Conservation (phyloP, 1,140 invertebrate genomes). For the Tetramorium simillimum region DNA sequence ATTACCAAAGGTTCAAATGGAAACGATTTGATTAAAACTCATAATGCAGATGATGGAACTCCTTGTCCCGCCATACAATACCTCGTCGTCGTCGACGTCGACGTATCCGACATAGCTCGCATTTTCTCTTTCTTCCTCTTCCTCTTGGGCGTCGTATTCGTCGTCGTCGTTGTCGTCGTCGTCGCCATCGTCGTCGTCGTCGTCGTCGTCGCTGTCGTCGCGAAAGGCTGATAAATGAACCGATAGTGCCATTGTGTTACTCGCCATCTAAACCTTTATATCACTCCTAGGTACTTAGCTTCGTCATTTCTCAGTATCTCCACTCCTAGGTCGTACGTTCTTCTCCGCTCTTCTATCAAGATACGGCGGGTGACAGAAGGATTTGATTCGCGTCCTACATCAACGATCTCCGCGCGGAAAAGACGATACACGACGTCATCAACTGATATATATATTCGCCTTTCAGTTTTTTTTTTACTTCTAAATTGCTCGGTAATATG, state of each 20-base stretch:
- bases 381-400: conserved; percentile 55
- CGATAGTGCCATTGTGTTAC: conserved; percentile 83
- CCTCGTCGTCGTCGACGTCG: conserved; percentile 71
- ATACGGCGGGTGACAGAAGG: conserved; percentile 36
- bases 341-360: conserved; percentile 24
- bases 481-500: background rate
- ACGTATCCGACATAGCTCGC: conserved; percentile 67
- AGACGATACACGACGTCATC: conserved; percentile 1
- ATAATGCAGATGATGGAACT: conserved; percentile 81
- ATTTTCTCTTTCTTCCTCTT: conserved; percentile 53
- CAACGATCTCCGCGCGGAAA: background rate
- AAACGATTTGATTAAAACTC: conserved; percentile 84
- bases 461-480: conserved; percentile 7
- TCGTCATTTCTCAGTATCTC: conserved; percentile 61
- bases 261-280: conserved; percentile 79
- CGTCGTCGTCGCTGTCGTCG: conserved; percentile 56
- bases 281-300: conserved; percentile 67
- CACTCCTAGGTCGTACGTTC: conserved; percentile 40
- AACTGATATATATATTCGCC: background rate
- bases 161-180: conserved; percentile 62
- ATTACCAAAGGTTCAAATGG: conserved; percentile 69
- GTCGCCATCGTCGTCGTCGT: conserved; percentile 46
- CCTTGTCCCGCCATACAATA: conserved; percentile 74
- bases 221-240: conserved; percentile 84
- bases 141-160: conserved; percentile 44